Conservation (phyloP, 2,888 invertebrate species). For the Amphipyra tragopoginis region DNA sequence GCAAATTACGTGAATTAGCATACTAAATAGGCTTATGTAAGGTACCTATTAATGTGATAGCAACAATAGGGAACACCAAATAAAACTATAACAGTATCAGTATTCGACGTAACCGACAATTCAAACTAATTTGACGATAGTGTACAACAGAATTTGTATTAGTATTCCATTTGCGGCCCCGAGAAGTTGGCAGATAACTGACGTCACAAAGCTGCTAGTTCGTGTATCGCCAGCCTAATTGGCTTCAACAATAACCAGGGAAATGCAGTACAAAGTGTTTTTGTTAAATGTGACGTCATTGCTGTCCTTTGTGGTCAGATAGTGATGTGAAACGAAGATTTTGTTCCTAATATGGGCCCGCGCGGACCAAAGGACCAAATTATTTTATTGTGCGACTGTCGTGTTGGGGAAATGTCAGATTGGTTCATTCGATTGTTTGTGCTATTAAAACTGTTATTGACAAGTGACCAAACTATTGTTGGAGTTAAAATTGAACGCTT, state of each 20-base stretch:
- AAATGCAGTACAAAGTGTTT: conserved; percentile 39
- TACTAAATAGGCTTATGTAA: too few species aligned
- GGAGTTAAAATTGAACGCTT: not conserved
- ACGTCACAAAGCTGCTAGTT: conserved; percentile 65
- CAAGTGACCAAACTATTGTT: conserved; percentile 9
- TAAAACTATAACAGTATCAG: conserved; percentile 11
- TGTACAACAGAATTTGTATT: conserved; percentile 30
- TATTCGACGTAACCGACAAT: conserved; percentile 27
- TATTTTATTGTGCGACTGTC: conserved; percentile 18
- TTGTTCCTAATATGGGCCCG: conserved; percentile 18
- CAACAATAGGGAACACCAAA: conserved; percentile 8
- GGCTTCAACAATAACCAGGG: conserved; percentile 62
- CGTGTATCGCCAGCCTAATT: conserved; percentile 64
- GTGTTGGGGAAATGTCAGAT: conserved; percentile 26
- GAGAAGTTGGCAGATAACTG: conserved; percentile 68
- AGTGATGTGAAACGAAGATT: conserved; percentile 45
- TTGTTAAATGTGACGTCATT: conserved; percentile 35
- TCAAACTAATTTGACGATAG: conserved; percentile 52
- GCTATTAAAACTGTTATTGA: conserved; percentile 23
- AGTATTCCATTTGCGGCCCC: conserved; percentile 51
- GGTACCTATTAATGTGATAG: too few species aligned
- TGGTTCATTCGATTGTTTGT: conserved; percentile 9
- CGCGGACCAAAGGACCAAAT: conserved; percentile 9
- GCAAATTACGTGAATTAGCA: too few species aligned
- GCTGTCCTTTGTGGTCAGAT: conserved; percentile 25